phyloP scores from a whole-genome alignment of 2,888 invertebrate species.

The Neoaliturus tenellus region DNA sequence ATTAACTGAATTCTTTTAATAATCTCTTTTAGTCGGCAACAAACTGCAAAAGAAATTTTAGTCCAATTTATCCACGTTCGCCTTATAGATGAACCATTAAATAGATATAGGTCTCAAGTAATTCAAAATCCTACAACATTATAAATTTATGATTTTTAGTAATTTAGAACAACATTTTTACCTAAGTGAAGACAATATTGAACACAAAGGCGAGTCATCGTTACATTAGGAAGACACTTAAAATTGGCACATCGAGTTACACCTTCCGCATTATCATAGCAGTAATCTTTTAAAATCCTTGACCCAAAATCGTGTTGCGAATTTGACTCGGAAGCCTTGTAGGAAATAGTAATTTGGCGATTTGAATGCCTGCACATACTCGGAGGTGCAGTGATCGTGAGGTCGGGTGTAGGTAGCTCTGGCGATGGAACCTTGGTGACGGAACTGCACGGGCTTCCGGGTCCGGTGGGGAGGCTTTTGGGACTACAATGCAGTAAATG shows the following conservation, averaged over 20 bases:
- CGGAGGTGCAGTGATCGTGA: background rate
- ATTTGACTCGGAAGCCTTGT: background rate
- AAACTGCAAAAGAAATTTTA: no score
- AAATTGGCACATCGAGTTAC: background rate
- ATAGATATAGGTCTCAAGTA: no score
- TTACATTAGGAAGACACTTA: background rate
- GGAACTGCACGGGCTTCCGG: background rate
- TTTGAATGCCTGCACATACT: background rate
- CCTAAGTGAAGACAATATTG: no score
- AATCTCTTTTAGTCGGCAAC: no score
- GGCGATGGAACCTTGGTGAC: background rate
- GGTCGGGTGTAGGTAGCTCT: background rate
- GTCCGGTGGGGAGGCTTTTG: background rate
- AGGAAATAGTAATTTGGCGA: constrained; percentile 20
- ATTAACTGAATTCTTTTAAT: no score
- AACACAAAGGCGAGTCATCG: no score
- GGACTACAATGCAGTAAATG: background rate
- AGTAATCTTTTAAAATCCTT: background rate
- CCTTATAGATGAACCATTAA: no score
- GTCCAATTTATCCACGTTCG: no score
- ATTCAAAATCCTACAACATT: no score
- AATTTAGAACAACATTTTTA: no score
- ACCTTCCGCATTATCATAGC: background rate
- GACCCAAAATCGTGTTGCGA: constrained; percentile 2
- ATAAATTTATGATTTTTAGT: no score